These are phyloP conservation scores for Macrochelys suwanniensis DNA, from an alignment of 2,797 vertebrate species.

Conservation along the genomic window DNA sequence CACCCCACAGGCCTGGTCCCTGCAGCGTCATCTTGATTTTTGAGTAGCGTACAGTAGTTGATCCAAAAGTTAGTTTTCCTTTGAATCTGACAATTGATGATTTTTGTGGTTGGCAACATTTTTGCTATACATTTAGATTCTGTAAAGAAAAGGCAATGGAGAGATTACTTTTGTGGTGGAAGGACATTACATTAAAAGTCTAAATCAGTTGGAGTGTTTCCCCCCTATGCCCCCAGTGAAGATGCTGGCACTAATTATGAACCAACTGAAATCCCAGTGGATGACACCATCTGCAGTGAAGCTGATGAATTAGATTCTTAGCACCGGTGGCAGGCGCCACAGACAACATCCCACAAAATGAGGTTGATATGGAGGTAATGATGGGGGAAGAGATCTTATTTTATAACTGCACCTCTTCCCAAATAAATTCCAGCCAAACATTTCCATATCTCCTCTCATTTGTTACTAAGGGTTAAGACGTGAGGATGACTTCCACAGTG, in stretches of 20 bases:
- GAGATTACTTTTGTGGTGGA: neutral
- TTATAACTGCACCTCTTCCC: conserved; percentile 42
- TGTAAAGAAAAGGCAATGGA: neutral
- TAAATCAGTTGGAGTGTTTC: neutral
- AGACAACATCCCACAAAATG: conserved; percentile 61
- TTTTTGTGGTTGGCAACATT: neutral
- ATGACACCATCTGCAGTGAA: conserved; percentile 76
- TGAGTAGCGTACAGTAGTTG: neutral
- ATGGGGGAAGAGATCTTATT: conserved; percentile 56
- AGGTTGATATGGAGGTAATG: conserved; percentile 52
- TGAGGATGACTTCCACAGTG: neutral
- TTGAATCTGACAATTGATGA: neutral
- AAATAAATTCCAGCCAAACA: conserved; percentile 12
- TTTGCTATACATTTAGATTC: neutral
- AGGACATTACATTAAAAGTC: neutral
- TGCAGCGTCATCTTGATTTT: neutral
- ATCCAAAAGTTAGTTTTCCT: neutral
- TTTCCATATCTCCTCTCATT: conserved; percentile 33
- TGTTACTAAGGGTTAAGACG: conserved; percentile 19
- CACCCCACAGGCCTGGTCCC: neutral
- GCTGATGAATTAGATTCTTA: conserved; percentile 71
- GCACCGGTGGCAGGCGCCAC: conserved; percentile 27
- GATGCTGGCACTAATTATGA: conserved; percentile 58
- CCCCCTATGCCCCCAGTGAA: neutral
- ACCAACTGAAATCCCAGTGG: conserved; percentile 47